phyloP scores from a whole-genome alignment of 2,797 vertebrate genomes.

The Microctenopoma steveboyesi region DNA sequence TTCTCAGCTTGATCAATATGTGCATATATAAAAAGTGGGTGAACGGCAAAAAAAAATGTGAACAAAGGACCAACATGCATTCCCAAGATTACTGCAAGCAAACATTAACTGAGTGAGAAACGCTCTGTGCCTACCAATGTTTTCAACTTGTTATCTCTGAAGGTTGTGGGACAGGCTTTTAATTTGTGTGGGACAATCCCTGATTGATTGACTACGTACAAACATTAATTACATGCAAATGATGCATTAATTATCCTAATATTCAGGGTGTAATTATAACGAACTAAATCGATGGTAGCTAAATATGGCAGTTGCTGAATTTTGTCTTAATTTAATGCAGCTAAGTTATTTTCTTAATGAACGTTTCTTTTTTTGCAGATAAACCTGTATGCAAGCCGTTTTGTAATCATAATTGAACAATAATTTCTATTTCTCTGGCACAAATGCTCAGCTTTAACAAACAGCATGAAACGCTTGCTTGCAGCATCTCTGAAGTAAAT shows the following conservation, averaged over 20 bases:
- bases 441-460: slow-evolving; percentile 22
- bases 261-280: slow-evolving; percentile 40
- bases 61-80: slow-evolving; percentile 49
- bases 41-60: slow-evolving; percentile 45
- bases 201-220: slow-evolving; percentile 46
- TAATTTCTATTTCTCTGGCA: not conserved
- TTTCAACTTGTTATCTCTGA: slow-evolving; percentile 31
- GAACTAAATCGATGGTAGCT: slow-evolving; percentile 1
- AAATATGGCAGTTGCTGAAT: slow-evolving; percentile 2
- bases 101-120: slow-evolving; percentile 59
- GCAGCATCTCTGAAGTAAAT: slow-evolving; percentile 19
- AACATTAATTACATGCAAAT: slow-evolving; percentile 53
- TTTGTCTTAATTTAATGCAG: slow-evolving; percentile 16
- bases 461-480: slow-evolving; percentile 12
- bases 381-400: slow-evolving; percentile 7
- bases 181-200: slow-evolving; percentile 33
- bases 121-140: slow-evolving; percentile 48
- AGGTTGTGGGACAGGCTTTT: slow-evolving; percentile 40
- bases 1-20: slow-evolving; percentile 68
- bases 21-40: slow-evolving; percentile 66
- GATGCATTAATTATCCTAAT: slow-evolving; percentile 25
- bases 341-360: slow-evolving; percentile 1
- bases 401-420: slow-evolving; percentile 4
- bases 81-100: slow-evolving; percentile 55
- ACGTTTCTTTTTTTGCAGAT: slow-evolving; percentile 9